Conservation (phyloP, 2,888 invertebrate species). For the Stenoptilia bipunctidactyla region DNA sequence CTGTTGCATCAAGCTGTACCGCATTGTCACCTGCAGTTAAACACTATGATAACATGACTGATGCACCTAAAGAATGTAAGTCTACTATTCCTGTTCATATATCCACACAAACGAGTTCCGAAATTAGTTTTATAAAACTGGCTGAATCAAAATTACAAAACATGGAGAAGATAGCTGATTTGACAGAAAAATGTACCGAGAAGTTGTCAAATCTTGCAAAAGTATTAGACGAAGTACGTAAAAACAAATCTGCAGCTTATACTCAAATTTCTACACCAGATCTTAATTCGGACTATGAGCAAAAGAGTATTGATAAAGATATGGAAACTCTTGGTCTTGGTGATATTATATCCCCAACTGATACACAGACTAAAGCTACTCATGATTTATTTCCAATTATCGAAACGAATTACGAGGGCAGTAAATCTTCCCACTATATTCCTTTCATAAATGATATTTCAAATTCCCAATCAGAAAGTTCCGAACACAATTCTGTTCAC, state of each 20-base stretch:
- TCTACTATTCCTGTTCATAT: slow-evolving; percentile 24
- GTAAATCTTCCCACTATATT: not conserved
- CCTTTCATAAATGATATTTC: not conserved
- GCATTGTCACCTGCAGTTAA: too few species aligned
- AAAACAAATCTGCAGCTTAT: slow-evolving; percentile 50
- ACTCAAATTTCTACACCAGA: slow-evolving; percentile 20
- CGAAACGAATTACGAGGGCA: not conserved
- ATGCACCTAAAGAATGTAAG: slow-evolving; percentile 13
- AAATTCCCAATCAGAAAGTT: too few species aligned
- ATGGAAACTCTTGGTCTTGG: too few species aligned
- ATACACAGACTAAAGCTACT: too few species aligned
- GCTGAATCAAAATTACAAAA: slow-evolving; percentile 58
- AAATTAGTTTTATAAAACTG: slow-evolving; percentile 42
- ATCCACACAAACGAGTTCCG: slow-evolving; percentile 46
- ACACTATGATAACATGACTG: not conserved
- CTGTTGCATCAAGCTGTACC: too few species aligned
- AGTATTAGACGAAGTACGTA: slow-evolving; percentile 59
- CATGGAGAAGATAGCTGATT: slow-evolving; percentile 61
- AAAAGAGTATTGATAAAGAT: too few species aligned
- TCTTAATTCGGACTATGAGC: slow-evolving; percentile 24
- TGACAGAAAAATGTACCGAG: slow-evolving; percentile 59
- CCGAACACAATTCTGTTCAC: too few species aligned
- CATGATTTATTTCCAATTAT: not conserved
- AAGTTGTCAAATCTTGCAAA: slow-evolving; percentile 57
- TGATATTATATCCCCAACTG: too few species aligned